Percentiles rank a stretch among this genome's conserved stretches.
These are phyloP conservation scores for Alectoris magna DNA, from an alignment of 2,797 vertebrate genomes.

Conservation along the genomic window DNA sequence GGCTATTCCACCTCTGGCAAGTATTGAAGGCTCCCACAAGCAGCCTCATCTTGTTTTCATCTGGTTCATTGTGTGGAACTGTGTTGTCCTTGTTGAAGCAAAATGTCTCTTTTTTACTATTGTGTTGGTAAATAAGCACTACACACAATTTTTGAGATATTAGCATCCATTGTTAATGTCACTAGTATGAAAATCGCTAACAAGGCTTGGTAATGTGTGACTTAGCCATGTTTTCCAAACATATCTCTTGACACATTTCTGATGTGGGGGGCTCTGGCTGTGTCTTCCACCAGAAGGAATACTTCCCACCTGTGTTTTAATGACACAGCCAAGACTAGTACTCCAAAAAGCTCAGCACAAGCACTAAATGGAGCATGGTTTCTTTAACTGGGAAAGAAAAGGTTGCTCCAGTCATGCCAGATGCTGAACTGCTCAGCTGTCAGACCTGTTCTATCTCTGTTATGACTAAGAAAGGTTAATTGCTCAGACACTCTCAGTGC, in stretches of 20 bases:
- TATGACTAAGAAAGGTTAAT: constrained; percentile 3
- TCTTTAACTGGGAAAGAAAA: constrained; percentile 25
- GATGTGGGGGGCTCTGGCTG: background rate
- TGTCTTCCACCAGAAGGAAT: background rate
- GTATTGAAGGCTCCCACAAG: background rate
- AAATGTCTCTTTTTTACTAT: background rate
- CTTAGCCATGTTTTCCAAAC: background rate
- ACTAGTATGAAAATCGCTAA: background rate
- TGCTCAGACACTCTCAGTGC: background rate
- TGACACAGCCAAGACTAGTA: background rate
- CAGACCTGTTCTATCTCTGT: background rate
- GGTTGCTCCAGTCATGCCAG: constrained; percentile 28
- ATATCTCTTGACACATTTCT: background rate
- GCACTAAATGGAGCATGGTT: background rate
- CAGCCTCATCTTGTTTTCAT: background rate
- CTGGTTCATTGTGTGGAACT: background rate
- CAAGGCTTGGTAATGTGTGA: background rate
- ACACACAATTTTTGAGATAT: background rate
- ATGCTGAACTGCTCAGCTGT: background rate
- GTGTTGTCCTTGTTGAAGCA: background rate
- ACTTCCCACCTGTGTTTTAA: accelerated
- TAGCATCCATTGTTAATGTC: background rate
- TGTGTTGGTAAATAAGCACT: background rate
- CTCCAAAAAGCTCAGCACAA: background rate
- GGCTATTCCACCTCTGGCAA: background rate